Conservation (phyloP, 2,113 vertebrate genomes). For the Tragelaphus imberbis region DNA sequence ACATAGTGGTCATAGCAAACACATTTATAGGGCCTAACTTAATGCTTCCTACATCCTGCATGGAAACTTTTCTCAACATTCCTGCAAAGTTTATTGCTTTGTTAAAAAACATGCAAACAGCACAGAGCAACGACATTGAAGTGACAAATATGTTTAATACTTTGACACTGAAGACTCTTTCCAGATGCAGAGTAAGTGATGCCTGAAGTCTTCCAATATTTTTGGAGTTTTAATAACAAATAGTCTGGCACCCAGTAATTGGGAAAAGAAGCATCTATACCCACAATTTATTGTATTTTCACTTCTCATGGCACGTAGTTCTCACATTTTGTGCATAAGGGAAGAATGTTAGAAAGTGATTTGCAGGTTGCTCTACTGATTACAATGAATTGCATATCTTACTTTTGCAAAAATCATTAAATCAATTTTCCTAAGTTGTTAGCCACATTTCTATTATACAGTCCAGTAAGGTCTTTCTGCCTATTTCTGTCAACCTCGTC, state of each 20-base stretch:
- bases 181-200: constrained; percentile 42
- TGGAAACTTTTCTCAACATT: not conserved
- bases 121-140: not conserved
- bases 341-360: not conserved
- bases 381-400: not conserved
- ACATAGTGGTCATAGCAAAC: not conserved
- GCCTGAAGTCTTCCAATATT: constrained; percentile 39
- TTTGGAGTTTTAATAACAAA: constrained; percentile 60
- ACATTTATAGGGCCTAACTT: not conserved
- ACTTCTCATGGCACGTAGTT: not conserved
- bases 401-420: not conserved
- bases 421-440: not conserved
- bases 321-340: not conserved
- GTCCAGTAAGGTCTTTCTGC: not conserved
- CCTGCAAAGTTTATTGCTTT: not conserved
- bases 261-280: not conserved
- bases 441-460: not conserved
- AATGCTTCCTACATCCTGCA: not conserved
- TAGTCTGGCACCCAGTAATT: not conserved
- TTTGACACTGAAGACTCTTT: constrained; percentile 33
- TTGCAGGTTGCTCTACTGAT: not conserved
- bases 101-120: constrained; percentile 35
- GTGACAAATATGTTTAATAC: constrained; percentile 55
- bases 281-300: not conserved
- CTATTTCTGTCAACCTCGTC: not conserved